A percentile compares a stretch with the other conserved stretches of the same genome.
These are phyloP conservation scores for Leucoraja ocellata DNA, from an alignment of 2,797 vertebrate genomes.

Conservation along the genomic window DNA sequence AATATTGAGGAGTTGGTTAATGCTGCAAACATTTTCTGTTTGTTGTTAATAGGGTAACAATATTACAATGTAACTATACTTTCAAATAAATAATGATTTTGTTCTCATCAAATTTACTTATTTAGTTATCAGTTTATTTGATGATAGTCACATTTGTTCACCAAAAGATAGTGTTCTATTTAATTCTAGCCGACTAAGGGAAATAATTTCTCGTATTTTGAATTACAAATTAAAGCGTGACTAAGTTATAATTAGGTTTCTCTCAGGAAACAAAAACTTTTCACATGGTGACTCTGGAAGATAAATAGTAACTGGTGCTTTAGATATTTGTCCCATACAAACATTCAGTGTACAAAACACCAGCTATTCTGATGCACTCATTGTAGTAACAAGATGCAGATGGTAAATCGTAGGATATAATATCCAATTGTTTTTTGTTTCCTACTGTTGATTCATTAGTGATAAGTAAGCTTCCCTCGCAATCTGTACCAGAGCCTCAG, in stretches of 20 bases:
- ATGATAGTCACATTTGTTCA: not conserved
- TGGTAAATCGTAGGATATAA: not conserved
- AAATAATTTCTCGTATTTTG: not conserved
- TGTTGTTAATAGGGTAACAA: not conserved
- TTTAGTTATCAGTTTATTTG: slow-evolving; percentile 16
- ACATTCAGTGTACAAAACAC: not conserved
- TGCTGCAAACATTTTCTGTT: not conserved
- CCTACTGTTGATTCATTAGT: not conserved
- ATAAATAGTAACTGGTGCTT: not conserved
- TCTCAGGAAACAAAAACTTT: not conserved
- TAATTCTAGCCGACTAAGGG: not conserved
- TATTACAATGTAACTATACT: not conserved
- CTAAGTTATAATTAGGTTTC: not conserved
- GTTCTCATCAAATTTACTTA: not conserved
- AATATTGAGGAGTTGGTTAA: too few species aligned
- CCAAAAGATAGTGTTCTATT: slow-evolving; percentile 22
- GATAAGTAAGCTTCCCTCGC: not conserved
- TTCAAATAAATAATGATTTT: slow-evolving; percentile 8
- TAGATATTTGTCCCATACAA: not conserved
- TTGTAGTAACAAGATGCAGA: not conserved
- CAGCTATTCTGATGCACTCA: not conserved
- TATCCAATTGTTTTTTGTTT: not conserved
- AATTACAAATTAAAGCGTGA: not conserved
- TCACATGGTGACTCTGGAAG: too few species aligned
- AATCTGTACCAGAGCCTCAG: not conserved